Conservation (phyloP, 2,113 vertebrate species). For the rat (Rattus norvegicus) region DNA sequence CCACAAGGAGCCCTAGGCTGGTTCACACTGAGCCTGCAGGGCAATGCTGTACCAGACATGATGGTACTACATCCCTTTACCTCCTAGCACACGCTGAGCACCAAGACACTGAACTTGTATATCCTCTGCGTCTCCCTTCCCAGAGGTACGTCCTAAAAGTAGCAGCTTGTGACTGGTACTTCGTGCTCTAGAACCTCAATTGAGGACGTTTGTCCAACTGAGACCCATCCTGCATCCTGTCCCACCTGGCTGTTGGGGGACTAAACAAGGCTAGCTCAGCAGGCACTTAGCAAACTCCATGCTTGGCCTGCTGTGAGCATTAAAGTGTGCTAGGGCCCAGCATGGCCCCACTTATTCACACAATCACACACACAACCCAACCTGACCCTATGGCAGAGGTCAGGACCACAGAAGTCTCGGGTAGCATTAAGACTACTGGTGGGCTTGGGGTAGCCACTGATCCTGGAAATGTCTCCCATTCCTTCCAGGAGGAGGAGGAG, state of each 20-base stretch:
- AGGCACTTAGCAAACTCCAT: not conserved
- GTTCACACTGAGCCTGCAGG: not conserved
- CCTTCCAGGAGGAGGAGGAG: conserved; percentile 93
- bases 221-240: not conserved
- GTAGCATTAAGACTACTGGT: not conserved
- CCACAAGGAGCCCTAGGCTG: not conserved
- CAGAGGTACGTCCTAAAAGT: not conserved
- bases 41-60: not conserved
- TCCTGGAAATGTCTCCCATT: conserved; percentile 48
- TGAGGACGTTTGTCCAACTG: not conserved
- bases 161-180: not conserved
- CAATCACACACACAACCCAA: rapidly evolving
- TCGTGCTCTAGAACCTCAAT: not conserved
- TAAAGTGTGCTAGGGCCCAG: not conserved
- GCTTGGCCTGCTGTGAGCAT: not conserved
- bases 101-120: not conserved
- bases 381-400: not conserved
- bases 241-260: not conserved
- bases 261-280: too few species aligned
- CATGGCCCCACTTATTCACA: not conserved
- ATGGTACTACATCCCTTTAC: not conserved
- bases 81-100: not conserved
- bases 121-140: not conserved
- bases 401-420: not conserved
- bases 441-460: rapidly evolving